phyloP scores from a whole-genome alignment of 1,140 invertebrate species.

The Neodiprion pinetum region DNA sequence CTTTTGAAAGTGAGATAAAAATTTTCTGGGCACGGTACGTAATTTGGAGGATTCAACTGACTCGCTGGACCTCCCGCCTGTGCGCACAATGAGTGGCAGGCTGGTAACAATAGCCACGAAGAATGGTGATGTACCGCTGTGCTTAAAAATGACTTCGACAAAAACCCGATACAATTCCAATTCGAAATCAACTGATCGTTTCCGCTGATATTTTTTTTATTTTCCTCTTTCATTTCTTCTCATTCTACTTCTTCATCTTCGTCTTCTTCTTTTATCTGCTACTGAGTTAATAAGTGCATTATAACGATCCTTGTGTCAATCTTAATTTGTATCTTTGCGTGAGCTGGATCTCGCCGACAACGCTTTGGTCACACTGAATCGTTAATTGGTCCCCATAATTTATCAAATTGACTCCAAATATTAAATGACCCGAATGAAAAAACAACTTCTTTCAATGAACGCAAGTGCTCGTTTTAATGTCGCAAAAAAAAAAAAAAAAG shows the following conservation, averaged over 20 bases:
- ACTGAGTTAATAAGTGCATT: conserved; percentile 46
- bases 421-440: too few species aligned
- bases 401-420: too few species aligned
- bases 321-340: conserved; percentile 45
- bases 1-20: neutral
- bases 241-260: conserved; percentile 19
- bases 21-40: neutral
- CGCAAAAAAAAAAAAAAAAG: too few species aligned
- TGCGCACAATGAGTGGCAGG: conserved; percentile 40
- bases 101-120: conserved; percentile 32
- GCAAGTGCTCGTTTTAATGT: too few species aligned
- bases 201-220: neutral
- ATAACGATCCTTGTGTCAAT: conserved; percentile 54
- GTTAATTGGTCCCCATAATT: too few species aligned
- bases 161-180: conserved; percentile 38
- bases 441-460: too few species aligned
- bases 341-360: neutral
- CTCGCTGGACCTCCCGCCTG: conserved; percentile 37
- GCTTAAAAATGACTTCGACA: conserved; percentile 45
- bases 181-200: conserved; percentile 34
- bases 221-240: neutral
- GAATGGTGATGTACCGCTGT: conserved; percentile 36
- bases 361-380: too few species aligned
- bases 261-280: conserved; percentile 23
- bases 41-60: conserved; percentile 10